These are phyloP conservation scores for Drosophila ogumai DNA, from an alignment of 1,140 invertebrate genomes.

Conservation along the genomic window DNA sequence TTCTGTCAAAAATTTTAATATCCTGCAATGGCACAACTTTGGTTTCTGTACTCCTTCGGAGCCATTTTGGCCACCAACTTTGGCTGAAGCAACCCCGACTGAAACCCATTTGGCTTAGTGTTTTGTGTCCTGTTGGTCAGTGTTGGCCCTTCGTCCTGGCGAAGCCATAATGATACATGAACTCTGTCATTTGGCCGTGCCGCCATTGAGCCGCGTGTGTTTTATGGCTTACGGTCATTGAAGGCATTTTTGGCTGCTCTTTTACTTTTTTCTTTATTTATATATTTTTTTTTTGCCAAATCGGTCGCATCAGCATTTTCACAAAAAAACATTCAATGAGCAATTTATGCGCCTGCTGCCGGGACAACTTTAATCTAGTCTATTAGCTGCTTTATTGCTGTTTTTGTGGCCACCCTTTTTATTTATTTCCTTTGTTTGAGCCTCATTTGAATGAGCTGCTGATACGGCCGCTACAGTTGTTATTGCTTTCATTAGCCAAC, in stretches of 20 bases:
- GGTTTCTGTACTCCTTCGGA: slow-evolving; percentile 1
- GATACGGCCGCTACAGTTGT: slow-evolving; percentile 37
- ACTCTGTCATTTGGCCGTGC: slow-evolving; percentile 62
- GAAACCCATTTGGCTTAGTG: slow-evolving; percentile 17
- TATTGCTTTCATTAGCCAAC: slow-evolving; percentile 55
- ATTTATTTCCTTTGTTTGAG: slow-evolving; percentile 35
- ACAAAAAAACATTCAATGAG: slow-evolving; percentile 65
- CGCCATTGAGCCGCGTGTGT: slow-evolving; percentile 74
- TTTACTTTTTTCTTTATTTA: slow-evolving; percentile 33
- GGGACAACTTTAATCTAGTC: slow-evolving; percentile 68
- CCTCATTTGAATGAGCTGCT: slow-evolving; percentile 50
- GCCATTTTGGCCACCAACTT: slow-evolving; percentile 1
- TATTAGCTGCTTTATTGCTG: slow-evolving; percentile 73
- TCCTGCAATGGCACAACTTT: neutral
- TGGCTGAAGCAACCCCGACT: neutral
- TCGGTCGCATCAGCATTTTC: slow-evolving; percentile 71
- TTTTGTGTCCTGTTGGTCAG: slow-evolving; percentile 38
- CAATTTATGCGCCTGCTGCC: slow-evolving; percentile 64
- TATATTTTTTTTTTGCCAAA: slow-evolving; percentile 22
- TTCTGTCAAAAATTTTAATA: neutral
- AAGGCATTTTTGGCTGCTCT: slow-evolving; percentile 55
- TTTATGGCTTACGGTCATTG: slow-evolving; percentile 75
- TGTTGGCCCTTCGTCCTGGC: slow-evolving; percentile 37
- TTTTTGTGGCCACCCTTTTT: slow-evolving; percentile 46
- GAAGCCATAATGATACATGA: slow-evolving; percentile 74